Conservation (phyloP, 2,888 invertebrate genomes). For the Rapana venosa region DNA sequence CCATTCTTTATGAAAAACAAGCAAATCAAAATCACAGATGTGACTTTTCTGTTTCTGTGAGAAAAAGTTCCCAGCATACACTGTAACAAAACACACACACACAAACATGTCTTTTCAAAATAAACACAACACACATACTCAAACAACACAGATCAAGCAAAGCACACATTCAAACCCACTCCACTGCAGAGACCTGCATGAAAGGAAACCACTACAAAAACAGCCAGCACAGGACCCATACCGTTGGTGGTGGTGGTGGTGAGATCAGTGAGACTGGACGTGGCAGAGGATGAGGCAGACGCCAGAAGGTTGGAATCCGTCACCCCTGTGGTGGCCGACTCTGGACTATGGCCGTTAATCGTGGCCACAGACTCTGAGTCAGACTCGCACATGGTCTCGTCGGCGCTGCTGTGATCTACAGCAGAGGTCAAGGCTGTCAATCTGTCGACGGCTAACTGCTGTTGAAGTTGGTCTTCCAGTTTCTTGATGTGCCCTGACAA, state of each 20-base stretch:
- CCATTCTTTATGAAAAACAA: too few species aligned
- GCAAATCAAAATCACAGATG: too few species aligned
- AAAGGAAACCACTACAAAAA: not conserved
- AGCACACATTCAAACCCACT: not conserved
- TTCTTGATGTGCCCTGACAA: conserved; percentile 48
- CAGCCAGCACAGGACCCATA: conserved; percentile 35
- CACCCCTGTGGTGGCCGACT: not conserved
- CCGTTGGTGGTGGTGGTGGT: conserved; percentile 51
- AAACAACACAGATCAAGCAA: not conserved
- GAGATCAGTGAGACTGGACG: conserved; percentile 44
- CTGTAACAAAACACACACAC: not conserved
- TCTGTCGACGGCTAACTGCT: conserved; percentile 43
- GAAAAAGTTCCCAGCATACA: too few species aligned
- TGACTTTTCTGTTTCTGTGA: too few species aligned
- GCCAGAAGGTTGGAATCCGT: conserved; percentile 30
- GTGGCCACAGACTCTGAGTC: conserved; percentile 21
- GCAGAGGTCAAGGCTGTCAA: not conserved
- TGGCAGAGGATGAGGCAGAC: conserved; percentile 10
- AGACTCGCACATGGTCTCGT: not conserved
- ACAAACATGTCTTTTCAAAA: not conserved
- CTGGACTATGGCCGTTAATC: conserved; percentile 23
- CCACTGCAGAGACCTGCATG: not conserved
- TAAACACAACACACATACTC: not conserved
- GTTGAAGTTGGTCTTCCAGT: conserved; percentile 48
- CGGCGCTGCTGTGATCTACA: not conserved